Conservation (phyloP, 2,797 vertebrate species). For the Acropternis orthonyx region DNA sequence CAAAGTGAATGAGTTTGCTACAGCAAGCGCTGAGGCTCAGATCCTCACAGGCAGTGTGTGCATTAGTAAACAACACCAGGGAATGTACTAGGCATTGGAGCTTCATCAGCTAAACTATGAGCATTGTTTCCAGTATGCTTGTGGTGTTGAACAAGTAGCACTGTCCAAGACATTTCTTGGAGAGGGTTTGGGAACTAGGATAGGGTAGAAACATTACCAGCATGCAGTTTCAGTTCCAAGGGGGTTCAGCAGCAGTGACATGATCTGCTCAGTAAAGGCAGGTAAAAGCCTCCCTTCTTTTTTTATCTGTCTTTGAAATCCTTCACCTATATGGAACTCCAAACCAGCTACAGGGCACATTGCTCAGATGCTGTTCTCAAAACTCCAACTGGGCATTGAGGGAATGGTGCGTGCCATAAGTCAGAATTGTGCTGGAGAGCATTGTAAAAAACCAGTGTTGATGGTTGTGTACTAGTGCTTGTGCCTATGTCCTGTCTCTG, state of each 20-base stretch:
- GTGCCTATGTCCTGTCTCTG: background rate
- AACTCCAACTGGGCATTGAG: background rate
- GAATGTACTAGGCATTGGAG: background rate
- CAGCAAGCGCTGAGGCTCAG: background rate
- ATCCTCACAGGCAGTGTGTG: background rate
- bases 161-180: background rate
- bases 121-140: background rate
- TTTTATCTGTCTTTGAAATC: background rate
- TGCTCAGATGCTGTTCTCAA: background rate
- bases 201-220: background rate
- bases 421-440: background rate
- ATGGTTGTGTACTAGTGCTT: background rate
- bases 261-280: background rate
- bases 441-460: background rate
- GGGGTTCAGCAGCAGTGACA: background rate
- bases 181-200: background rate
- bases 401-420: background rate
- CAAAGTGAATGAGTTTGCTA: background rate
- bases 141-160: background rate
- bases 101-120: background rate
- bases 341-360: background rate
- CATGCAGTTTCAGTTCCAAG: background rate
- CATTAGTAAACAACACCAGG: background rate
- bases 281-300: background rate
- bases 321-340: accelerated